These are phyloP conservation scores for Tridacna gigas DNA, from an alignment of 2,888 invertebrate genomes.

Conservation along the genomic window DNA sequence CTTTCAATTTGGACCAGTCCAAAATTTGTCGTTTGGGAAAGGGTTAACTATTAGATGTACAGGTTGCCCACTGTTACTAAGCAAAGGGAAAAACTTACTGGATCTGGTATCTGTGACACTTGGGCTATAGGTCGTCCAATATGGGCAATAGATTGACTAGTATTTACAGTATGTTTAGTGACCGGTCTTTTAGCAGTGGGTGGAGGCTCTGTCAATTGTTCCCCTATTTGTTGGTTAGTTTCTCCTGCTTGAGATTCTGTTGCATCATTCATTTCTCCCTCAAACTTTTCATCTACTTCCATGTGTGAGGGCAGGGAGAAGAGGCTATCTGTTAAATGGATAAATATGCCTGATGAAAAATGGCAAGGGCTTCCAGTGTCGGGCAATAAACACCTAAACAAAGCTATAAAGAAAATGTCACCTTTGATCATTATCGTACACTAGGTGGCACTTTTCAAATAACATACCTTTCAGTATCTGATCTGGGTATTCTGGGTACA, in stretches of 20 bases:
- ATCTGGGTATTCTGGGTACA: no score
- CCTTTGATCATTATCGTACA: no score
- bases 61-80: neutral
- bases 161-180: constrained; percentile 10
- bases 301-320: constrained; percentile 28
- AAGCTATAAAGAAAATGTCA: no score
- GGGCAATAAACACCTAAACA: no score
- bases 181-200: constrained; percentile 12
- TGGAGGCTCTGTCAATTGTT: neutral
- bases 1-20: neutral
- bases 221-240: neutral
- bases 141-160: constrained; percentile 63
- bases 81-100: constrained; percentile 70
- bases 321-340: constrained; percentile 4
- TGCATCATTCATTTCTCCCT: neutral
- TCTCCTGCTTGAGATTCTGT: neutral
- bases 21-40: neutral
- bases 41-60: neutral
- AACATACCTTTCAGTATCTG: no score
- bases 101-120: constrained; percentile 75
- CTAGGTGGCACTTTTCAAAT: no score
- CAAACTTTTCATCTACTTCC: constrained; percentile 35
- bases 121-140: constrained; percentile 81
- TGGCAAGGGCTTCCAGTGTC: no score
- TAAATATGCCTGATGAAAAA: no score